Evolutionary conservation across 1,140 invertebrate genomes (phyloP), one percentile per base, ranked within the genome.

Genomic region (Drosophila suzukii): DNA sequence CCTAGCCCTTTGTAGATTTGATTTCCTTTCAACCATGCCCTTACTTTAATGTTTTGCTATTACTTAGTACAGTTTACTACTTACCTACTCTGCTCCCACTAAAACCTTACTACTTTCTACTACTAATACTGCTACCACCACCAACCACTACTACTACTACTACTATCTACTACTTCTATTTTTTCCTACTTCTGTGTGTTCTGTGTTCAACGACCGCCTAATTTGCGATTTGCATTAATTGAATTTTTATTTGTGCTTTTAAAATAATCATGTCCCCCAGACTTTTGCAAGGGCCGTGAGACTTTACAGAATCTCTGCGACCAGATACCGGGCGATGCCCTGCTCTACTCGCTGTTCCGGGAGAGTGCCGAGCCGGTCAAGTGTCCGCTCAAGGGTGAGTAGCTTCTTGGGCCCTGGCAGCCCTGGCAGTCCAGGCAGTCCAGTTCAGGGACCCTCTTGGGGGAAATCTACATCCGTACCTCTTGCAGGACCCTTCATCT

Each of bases 301-400:
- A 94, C 95, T 12, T 93, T 97, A 73, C 94, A 96, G 44, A 95
- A 95, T 59, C 93, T 98, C 60, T 98, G 97, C 93, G 96, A 96
- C 39, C 95, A 96, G 74, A 97, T 98, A 91, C 97, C 96, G 4
- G 97, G 97, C 12, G 97, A 98, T 93, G 97, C 97, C 6, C 93
- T 97, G 55, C 94, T 98, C 1, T 97, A 96, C 92, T 97, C 97
- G 50, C 96, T 98, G 95, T 98, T 98, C 93, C 94, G 97, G 39
- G 95, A 97, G 84, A 96, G 96, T 82, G 96, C 96, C 7, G 94
- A 94, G 36, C 94, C 96, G 12, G 96, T 97, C n/a, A 94, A 96
- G 75, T 97, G 97, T 93, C 97, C 97, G 0, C 96, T 97, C 75
- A 95, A 95, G 81, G 95, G 95, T 92, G 66, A 80, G 81, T 77